Base-by-base conservation (phyloP, 2,113 vertebrate species). In the Lepus europaeus region DNA sequence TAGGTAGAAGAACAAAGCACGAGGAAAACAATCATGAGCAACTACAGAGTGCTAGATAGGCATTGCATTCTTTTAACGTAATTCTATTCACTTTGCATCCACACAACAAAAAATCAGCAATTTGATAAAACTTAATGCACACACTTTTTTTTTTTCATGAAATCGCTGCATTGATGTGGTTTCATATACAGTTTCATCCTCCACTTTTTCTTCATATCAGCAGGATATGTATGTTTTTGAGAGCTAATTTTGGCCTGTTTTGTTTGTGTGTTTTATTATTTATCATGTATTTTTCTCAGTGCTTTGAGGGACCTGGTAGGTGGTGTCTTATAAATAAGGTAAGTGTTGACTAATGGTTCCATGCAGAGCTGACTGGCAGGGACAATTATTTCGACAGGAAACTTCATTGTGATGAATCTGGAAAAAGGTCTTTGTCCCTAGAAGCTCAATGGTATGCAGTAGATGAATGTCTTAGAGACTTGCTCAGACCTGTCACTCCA, bases 201-300 rank as follows among this genome's bases (percentile, higher is more conserved):
- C 76, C 56, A 17, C 39, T 91, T 93, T 22, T 39, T 76, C 31
- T 74, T 74, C 45, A 84, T n/a, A 73, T 72, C 53, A 91, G 69
- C 20, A 64, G 69, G 45, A 53, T 56, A 90, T 84, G 17, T 27
- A 11, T 78, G 64, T 74, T 77, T 2, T 27, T 82, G 73, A 85
- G 77, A 49, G 33, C 11, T 93, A 66, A 59, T 59, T 76, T 96
- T 23, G 59, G 25, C 14, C 20, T 84, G 20, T 64, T 81, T 29
- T 77, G 20, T 93, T 91, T 87, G 56, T 76, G 39, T 78, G 39
- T 83, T 95, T 94, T 92, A 77, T 92, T 92, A 95, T 92, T 95
- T 88, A 92, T 87, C 2, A 14, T 16, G 53, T 27, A 91, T 88
- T 88, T 90, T 31, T 31, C 51, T 31, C 1, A 17, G 39, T 19